A percentile compares a stretch with the other conserved stretches of the same genome.
Evolutionary conservation across 2,113 vertebrate genomes (phyloP).

Genomic region (Patagioenas fasciata): DNA sequence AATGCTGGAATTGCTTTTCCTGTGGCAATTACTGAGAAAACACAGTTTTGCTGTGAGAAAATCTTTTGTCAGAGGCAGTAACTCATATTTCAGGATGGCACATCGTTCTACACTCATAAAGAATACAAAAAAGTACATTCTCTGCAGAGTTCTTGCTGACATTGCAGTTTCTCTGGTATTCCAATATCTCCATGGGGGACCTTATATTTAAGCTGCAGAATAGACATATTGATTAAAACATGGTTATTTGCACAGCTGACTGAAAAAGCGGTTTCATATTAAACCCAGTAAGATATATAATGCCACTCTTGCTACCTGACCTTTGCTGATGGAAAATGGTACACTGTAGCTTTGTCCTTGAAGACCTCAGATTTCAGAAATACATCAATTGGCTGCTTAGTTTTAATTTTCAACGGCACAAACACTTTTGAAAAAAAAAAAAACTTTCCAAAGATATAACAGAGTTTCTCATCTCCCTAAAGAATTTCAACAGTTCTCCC

Average conservation of each 20-base stretch:
- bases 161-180: background rate
- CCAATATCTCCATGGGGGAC: background rate
- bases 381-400: background rate
- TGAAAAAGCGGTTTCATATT: background rate
- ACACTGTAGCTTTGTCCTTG: background rate
- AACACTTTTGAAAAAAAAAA: background rate
- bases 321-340: background rate
- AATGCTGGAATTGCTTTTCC: background rate
- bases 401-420: background rate
- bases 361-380: background rate
- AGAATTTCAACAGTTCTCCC: background rate
- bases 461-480: background rate
- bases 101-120: background rate
- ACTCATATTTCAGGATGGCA: background rate
- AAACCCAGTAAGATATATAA: conserved; percentile 5
- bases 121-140: background rate
- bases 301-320: background rate
- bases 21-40: background rate
- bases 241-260: conserved; percentile 4
- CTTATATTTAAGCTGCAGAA: conserved; percentile 43
- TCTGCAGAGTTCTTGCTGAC: background rate
- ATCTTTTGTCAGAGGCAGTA: background rate
- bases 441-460: background rate
- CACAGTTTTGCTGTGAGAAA: background rate
- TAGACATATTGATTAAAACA: background rate